Base-by-base conservation (phyloP, 2,113 vertebrate species). In the Lycaon pictus region DNA sequence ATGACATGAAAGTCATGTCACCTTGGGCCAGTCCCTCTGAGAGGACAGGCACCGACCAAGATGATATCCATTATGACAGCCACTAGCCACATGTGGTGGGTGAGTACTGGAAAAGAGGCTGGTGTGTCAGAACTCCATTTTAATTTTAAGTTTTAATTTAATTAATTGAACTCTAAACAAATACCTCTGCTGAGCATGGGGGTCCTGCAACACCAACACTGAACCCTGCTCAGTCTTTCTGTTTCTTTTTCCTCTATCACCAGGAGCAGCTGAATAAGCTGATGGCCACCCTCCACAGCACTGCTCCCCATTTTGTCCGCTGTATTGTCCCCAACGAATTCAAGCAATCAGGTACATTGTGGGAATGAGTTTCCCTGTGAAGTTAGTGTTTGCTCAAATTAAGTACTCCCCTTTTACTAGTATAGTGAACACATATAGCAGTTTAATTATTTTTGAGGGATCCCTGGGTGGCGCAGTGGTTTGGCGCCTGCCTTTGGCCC, bases 181-280 rank as follows among this genome's bases (percentile, higher is more conserved):
- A 58, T 53, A 53, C 10, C 27, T 96, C 76, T 87, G n/a, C 43
- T 60, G 20, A 58, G 37, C 1, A 0, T 19, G 15, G 8, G 1
- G 25, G 20, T n/a, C 80, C 48, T 56, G 25, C 12, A 58, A 29
- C 4, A 53, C 53, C 60, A 71, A 22, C 0, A 7, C 7, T 10
- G 16, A 79, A 27, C 17, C 69, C 76, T 37, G 48, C 56, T 85
- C 16, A 32, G 37, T 77, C 7, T 67, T 25, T 27, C n/a, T 51
- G 25, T 43, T n/a, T 63, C 62, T 65, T 85, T 58, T 37, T 80
- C 65, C 90, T 74, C 27, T 13, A 51, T 63, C 92, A 19, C 83
- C 96, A 98, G 97, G 97, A 98, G 94, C 97, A 98, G 88, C 56
- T 98, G 95, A 98, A 98, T 69, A 89, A 97, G 67, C 88, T 97